phyloP scores from a whole-genome alignment of 1,140 invertebrate species.

The Hylaeus anthracinus region DNA sequence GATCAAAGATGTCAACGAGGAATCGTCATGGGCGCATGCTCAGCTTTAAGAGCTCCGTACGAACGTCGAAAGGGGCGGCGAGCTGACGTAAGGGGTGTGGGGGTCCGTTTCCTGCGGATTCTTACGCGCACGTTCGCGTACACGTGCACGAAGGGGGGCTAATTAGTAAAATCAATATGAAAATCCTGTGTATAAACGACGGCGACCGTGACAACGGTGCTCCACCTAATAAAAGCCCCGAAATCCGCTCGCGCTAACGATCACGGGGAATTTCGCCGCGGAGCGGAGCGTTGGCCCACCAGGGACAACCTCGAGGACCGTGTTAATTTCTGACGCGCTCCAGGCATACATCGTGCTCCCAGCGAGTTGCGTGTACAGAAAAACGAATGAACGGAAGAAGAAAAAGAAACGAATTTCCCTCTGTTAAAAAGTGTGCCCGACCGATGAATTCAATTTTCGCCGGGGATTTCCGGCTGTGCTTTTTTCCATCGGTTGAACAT shows the following conservation, averaged over 20 bases:
- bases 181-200: slow-evolving; percentile 62
- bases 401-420: background rate
- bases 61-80: background rate
- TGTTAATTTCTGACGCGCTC: slow-evolving; percentile 16
- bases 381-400: background rate
- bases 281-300: background rate
- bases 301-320: background rate
- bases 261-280: slow-evolving; percentile 8
- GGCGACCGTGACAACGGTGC: slow-evolving; percentile 32
- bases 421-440: background rate
- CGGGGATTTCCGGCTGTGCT: background rate
- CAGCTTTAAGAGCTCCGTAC: background rate
- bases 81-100: too few species aligned
- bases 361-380: too few species aligned
- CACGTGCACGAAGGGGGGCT: slow-evolving; percentile 35
- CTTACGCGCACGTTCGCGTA: background rate
- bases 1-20: background rate
- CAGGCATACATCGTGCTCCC: background rate
- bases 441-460: slow-evolving; percentile 17
- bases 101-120: background rate
- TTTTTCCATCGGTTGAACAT: background rate
- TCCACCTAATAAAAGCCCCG: slow-evolving; percentile 55
- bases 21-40: background rate
- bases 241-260: slow-evolving; percentile 52
- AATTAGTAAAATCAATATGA: slow-evolving; percentile 69